A percentile compares a stretch with the other conserved stretches of the same genome.
phyloP scores from a whole-genome alignment of 2,797 vertebrate genomes.

The Lophius americanus region DNA sequence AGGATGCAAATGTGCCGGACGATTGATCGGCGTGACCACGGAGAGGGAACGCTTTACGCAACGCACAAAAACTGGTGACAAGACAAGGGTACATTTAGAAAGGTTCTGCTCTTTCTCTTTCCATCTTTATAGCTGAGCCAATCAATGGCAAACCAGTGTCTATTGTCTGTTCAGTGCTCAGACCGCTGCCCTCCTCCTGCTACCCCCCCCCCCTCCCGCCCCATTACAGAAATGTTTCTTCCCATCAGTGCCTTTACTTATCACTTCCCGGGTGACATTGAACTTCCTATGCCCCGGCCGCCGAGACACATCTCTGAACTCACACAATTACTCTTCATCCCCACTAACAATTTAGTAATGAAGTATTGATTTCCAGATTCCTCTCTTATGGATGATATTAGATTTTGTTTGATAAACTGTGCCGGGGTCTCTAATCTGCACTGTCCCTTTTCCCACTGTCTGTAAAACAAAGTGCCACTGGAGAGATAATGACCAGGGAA shows the following conservation, averaged over 20 bases:
- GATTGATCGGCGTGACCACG: slow-evolving; percentile 56
- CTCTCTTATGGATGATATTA: slow-evolving; percentile 97
- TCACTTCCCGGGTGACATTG: slow-evolving; percentile 88
- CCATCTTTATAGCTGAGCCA: slow-evolving; percentile 79
- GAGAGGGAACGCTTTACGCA: slow-evolving; percentile 25
- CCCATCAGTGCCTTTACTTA: slow-evolving; percentile 84
- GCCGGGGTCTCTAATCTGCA: slow-evolving; percentile 86
- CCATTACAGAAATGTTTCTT: slow-evolving; percentile 85
- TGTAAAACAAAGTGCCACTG: slow-evolving; percentile 97
- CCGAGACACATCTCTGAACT: slow-evolving; percentile 90
- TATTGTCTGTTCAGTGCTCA: slow-evolving; percentile 77
- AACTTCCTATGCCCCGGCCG: slow-evolving; percentile 88
- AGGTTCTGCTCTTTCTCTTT: slow-evolving; percentile 45
- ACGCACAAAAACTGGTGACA: slow-evolving; percentile 54
- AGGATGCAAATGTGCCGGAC: slow-evolving; percentile 49
- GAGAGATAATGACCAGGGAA: slow-evolving; percentile 95
- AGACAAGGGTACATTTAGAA: slow-evolving; percentile 60
- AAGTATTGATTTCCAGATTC: slow-evolving; percentile 99
- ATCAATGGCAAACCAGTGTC: slow-evolving; percentile 82
- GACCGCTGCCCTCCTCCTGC: slow-evolving; percentile 65
- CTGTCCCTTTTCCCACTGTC: slow-evolving; percentile 89
- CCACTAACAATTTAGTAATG: slow-evolving; percentile 99
- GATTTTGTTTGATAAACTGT: slow-evolving; percentile 99
- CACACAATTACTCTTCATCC: slow-evolving; percentile 95
- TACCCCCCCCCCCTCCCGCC: slow-evolving; percentile 58